phyloP scores from a whole-genome alignment of 2,113 vertebrate species.

The Porphyrio hochstetteri region DNA sequence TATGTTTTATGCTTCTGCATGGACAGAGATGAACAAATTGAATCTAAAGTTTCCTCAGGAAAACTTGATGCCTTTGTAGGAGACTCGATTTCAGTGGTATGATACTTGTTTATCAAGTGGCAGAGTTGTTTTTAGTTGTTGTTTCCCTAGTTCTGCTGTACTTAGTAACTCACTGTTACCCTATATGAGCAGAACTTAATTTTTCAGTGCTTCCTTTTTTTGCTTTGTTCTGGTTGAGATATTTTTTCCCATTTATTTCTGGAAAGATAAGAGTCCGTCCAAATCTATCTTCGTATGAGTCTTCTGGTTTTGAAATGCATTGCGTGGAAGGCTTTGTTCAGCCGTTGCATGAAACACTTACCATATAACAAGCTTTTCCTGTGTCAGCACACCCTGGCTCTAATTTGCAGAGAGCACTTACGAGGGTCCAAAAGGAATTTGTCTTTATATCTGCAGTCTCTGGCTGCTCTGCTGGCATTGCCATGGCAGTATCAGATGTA shows the following conservation, averaged over 20 bases:
- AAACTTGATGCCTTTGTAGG: not conserved
- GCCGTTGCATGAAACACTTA: not conserved
- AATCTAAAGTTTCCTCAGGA: not conserved
- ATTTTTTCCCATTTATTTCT: not conserved
- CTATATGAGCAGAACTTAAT: not conserved
- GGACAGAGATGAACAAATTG: not conserved
- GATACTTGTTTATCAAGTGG: not conserved
- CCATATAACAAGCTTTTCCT: not conserved
- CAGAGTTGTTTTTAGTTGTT: not conserved
- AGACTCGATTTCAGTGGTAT: not conserved
- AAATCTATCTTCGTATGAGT: not conserved
- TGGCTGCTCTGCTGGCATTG: not conserved
- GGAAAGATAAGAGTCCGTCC: not conserved
- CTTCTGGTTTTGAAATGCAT: not conserved
- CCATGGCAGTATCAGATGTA: not conserved
- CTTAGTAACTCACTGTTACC: not conserved
- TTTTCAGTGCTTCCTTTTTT: not conserved
- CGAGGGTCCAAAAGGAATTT: not conserved
- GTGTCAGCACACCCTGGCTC: not conserved
- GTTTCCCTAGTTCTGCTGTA: not conserved
- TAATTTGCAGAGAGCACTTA: not conserved
- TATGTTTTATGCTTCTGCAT: not conserved
- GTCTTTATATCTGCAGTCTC: not conserved
- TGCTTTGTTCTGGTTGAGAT: not conserved
- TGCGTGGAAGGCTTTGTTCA: not conserved